Base-by-base conservation (phyloP, 2,797 vertebrate species). In the Macrochelys suwanniensis region DNA sequence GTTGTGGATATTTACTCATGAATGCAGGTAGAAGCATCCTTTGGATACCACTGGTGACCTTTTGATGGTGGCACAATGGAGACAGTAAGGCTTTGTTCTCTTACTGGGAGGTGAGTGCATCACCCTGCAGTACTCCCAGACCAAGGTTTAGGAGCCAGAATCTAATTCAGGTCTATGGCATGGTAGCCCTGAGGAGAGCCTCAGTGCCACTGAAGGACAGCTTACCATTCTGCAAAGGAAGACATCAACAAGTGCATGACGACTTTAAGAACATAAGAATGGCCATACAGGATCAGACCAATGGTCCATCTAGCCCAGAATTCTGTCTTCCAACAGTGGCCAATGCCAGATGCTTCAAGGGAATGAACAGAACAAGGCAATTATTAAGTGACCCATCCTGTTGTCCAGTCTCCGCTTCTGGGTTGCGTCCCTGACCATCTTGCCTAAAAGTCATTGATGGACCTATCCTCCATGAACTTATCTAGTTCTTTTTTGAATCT, bases 111-210 rank as follows among this genome's bases (percentile, higher is more conserved):
- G 37, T 2, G 37, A 74, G 59, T 25, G 68, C 23, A 74, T 25
- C 37, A 45, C 68, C 37, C 68, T 74, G 68, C 19, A 25, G 37
- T 23, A 23, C 10, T 33, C 59, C 31, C 59, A 61, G 31, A 17
- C 19, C 68, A 74, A 45, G 37, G n/a, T 74, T 42, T 25, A 42
- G 68, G 21, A 45, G 68, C 68, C 23, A 45, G 21, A 33, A 33
- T 33, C 10, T 53, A 89, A 47, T 37, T 49, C 25, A 33, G 37
- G 37, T 74, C 37, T 42, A 74, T 12, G 19, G 23, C 23, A 42
- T 12, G 37, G 37, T 74, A 71, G 50, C 11, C 0, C 0, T 13
- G 8, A 47, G 68, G 7, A 50, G 0, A 0, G 54, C 42, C 51
- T 31, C 37, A 77, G 77, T 42, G 37, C 23, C 21, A 37, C 68